A percentile compares a stretch with the other conserved stretches of the same genome.
phyloP scores from a whole-genome alignment of 2,797 vertebrate species.

The Macropus fuliginosus region DNA sequence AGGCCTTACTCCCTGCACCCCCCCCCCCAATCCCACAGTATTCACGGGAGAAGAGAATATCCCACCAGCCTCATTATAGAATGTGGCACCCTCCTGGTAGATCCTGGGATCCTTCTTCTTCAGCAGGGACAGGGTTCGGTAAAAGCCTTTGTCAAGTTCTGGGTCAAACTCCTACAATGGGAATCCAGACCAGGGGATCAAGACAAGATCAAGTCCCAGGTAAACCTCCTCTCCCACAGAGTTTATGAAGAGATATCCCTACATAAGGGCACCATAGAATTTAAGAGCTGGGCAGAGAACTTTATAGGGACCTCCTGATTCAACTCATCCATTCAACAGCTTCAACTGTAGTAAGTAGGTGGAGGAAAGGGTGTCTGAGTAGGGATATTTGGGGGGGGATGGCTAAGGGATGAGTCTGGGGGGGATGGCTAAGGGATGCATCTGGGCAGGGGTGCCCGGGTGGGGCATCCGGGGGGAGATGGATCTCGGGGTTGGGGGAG shows the following conservation, averaged over 20 bases:
- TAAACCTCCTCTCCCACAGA: background rate
- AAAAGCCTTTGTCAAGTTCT: conserved; percentile 91
- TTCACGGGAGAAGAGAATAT: background rate
- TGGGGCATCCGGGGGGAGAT: too few relatives aligned
- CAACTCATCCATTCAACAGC: background rate
- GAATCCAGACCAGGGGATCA: background rate
- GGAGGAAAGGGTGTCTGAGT: background rate
- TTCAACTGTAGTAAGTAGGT: background rate
- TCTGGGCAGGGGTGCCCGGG: background rate
- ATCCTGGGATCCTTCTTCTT: conserved; percentile 95
- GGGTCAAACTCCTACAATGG: conserved; percentile 89
- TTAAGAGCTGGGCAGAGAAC: background rate
- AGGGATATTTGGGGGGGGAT: too few relatives aligned
- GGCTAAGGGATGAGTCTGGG: too few relatives aligned
- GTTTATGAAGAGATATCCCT: background rate
- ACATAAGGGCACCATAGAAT: background rate
- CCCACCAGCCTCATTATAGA: conserved; percentile 87
- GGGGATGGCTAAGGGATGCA: background rate
- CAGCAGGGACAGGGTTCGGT: conserved; percentile 91
- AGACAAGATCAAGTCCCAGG: background rate
- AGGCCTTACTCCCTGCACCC: background rate
- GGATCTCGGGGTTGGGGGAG: accelerated
- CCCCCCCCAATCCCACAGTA: too few relatives aligned
- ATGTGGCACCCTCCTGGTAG: conserved; percentile 88
- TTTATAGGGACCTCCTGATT: background rate